Evolutionary conservation across 2,888 invertebrate species (phyloP).

Genomic region (Dendrolimus houi): DNA sequence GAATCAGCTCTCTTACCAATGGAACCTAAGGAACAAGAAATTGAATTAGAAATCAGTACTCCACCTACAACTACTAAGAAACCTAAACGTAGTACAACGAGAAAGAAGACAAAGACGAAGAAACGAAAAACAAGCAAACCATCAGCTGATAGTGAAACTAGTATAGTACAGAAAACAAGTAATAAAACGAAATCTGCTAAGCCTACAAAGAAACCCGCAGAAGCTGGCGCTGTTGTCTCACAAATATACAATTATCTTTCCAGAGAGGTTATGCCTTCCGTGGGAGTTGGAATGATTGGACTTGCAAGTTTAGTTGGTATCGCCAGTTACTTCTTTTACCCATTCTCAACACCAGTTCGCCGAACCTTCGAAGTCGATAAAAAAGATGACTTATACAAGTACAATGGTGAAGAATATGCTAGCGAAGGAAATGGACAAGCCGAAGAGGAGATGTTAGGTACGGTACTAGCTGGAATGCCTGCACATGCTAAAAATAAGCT

Average conservation of each 20-base stretch:
- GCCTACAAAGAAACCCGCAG: slow-evolving; percentile 53
- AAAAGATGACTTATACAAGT: slow-evolving; percentile 79
- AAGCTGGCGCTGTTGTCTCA: slow-evolving; percentile 78
- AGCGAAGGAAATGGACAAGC: slow-evolving; percentile 81
- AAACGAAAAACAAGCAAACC: slow-evolving; percentile 74
- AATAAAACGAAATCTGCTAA: slow-evolving; percentile 74
- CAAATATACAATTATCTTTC: slow-evolving; percentile 87
- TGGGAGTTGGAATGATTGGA: slow-evolving; percentile 86
- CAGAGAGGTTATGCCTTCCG: slow-evolving; percentile 87
- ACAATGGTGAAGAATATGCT: slow-evolving; percentile 81
- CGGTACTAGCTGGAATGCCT: slow-evolving; percentile 84
- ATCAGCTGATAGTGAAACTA: slow-evolving; percentile 41
- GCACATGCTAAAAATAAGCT: slow-evolving; percentile 61
- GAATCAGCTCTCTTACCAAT: slow-evolving; percentile 61
- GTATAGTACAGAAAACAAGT: slow-evolving; percentile 45
- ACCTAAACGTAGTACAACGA: slow-evolving; percentile 56
- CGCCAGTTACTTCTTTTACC: slow-evolving; percentile 86
- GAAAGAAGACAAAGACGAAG: slow-evolving; percentile 76
- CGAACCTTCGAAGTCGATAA: slow-evolving; percentile 81
- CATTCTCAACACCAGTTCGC: slow-evolving; percentile 80
- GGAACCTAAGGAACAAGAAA: slow-evolving; percentile 68
- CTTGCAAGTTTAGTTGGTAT: slow-evolving; percentile 84
- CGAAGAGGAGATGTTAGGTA: slow-evolving; percentile 86
- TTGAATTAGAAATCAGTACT: slow-evolving; percentile 65
- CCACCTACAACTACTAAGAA: slow-evolving; percentile 67